Base-by-base conservation (phyloP, 2,888 invertebrate genomes). In the Papilio protenor region DNA sequence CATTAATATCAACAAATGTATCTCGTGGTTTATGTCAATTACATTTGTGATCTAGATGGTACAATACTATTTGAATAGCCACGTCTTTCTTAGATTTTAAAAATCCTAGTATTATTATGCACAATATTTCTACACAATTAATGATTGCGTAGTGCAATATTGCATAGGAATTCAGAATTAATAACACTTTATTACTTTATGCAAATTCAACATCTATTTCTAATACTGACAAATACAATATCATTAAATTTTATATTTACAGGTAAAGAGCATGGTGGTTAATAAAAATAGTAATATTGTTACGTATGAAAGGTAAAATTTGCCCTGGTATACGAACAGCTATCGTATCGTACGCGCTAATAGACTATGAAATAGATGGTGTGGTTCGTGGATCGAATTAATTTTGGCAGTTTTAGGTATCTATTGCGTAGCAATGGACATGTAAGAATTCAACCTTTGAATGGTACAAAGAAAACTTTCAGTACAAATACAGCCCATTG, bases 321-420 rank as follows among this genome's bases (percentile, higher is more conserved):
- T 75, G 73, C 64, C 64, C 14, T 52, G 55, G 45, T 45, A 27
- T 66, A 66, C 45, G 12, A 45, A 45, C 66, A n/a, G 40, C 27
- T 40, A 76, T 74, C 49, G 52, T 40, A 76, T 74, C 40, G 45
- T 75, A 72, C 59, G 71, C 23, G 64, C 21, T 75, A 75, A 70
- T 78, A 64, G 71, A 71, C 64, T 75, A 49, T 69, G 73, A 73
- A 77, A 74, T 77, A 77, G 73, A 73, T 47, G 55, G 73, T 69
- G 27, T 33, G 10, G 73, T 64, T 75, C 84, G 83, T 84, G 84
- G 79, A 82, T 82, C 80, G 84, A 85, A 84, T 85, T 79, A 71
- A 47, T 80, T 79, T 81, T 79, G 73, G 79, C 77, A 79, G 76
- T 83, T 84, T 84, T 83, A 75, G 80, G 75, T 73, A 70, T 77